Evolutionary conservation across 2,113 vertebrate genomes (phyloP), one percentile per base, ranked within the genome.

Genomic region (Ardeotis arabs): DNA sequence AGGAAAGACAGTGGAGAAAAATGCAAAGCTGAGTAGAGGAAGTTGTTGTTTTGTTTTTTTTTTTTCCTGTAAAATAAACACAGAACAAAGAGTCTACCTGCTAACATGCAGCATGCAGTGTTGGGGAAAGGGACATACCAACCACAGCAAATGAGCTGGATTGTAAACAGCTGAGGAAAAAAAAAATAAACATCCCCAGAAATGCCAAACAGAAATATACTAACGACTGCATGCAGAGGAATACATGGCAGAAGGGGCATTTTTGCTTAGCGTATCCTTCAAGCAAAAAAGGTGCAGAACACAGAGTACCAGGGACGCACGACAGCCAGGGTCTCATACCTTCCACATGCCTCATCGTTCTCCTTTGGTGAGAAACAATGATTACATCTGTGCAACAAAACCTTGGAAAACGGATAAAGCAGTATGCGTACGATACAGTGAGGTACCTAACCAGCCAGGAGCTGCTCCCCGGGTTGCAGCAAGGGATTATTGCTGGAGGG

Each of bases 291-390:
- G 53, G 44, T 20, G 18, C 44, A 67, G 63, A 23, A 64, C 78
- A 88, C 31, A 20, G 24, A 58, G 23, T 52, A 7, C 29, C 53
- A 53, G 84, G 66, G 76, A 79, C 9, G 4, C 52, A 45, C 10
- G 16, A 68, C 59, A 89, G 45, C 63, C 82, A 39, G 62, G 25
- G 66, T 8, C 5, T 69, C 91, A 12, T 37, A 76, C 95, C 95
- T 64, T 70, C 77, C 58, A 27, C 64, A 55, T 84, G 77, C 75
- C 92, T 94, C 95, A 96, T 74, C 21, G 16, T 77, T 87, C 83
- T 92, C 91, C 87, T 59, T 80, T 74, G 44, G 72, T 37, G 84
- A 83, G 90, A 90, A 91, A 92, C 76, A 95, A 66, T 35, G 60
- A 29, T 79, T 68, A 55, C 53, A 41, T 82, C 60, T 69, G 68